These are phyloP conservation scores for Halcyon smyrnensis DNA, from an alignment of 2,797 vertebrate genomes.

Conservation along the genomic window DNA sequence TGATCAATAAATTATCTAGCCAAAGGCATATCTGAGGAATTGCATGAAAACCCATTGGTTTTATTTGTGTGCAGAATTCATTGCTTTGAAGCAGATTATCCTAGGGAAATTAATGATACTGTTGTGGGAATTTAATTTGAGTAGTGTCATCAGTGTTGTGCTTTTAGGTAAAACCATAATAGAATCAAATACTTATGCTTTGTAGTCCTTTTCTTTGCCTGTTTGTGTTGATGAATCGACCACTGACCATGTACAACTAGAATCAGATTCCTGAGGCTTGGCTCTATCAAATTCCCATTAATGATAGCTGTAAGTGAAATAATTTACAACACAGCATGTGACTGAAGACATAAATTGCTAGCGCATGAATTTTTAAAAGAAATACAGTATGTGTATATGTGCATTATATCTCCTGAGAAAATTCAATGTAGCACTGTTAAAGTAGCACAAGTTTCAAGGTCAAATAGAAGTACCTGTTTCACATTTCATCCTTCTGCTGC, in stretches of 20 bases:
- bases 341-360: not conserved
- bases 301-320: not conserved
- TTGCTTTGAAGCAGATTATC: slow-evolving; percentile 1
- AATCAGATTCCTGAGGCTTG: not conserved
- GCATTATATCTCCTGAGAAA: not conserved
- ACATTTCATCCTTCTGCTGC: not conserved
- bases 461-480: not conserved
- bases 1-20: not conserved
- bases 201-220: not conserved
- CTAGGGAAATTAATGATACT: not conserved
- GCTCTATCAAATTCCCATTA: not conserved
- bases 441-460: not conserved
- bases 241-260: not conserved
- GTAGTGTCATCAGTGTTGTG: not conserved
- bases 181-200: not conserved
- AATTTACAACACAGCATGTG: not conserved
- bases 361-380: not conserved
- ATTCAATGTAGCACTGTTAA: not conserved
- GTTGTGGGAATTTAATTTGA: not conserved
- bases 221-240: accelerated
- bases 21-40: not conserved
- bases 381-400: not conserved
- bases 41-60: not conserved
- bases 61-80: not conserved
- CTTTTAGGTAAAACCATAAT: not conserved